Conservation (phyloP, 1,140 invertebrate species). For the Drosophila sulfurigaster region DNA sequence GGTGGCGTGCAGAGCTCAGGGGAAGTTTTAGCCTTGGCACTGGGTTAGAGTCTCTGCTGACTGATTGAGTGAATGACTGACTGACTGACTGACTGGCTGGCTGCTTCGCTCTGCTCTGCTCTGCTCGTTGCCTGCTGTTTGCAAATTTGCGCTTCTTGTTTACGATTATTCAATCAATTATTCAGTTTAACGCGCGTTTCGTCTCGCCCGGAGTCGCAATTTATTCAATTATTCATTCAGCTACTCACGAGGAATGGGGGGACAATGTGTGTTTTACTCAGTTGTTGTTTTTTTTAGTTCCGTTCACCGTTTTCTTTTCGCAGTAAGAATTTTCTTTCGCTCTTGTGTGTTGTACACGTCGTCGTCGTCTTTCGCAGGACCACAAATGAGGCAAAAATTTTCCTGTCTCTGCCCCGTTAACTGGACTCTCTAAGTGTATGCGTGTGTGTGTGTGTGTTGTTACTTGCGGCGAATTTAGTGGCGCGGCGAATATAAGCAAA, state of each 20-base stretch:
- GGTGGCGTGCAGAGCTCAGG: slow-evolving; percentile 21
- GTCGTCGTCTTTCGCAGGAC: slow-evolving; percentile 64
- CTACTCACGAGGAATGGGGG: slow-evolving; percentile 21
- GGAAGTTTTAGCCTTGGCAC: slow-evolving; percentile 40
- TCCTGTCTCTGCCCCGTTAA: slow-evolving; percentile 22
- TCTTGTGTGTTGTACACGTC: slow-evolving; percentile 60
- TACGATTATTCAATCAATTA: slow-evolving; percentile 75
- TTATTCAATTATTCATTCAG: slow-evolving; percentile 56
- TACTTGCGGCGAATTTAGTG: slow-evolving; percentile 64
- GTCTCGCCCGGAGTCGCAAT: slow-evolving; percentile 47
- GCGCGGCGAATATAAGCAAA: slow-evolving; percentile 56
- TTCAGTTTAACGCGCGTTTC: slow-evolving; percentile 57
- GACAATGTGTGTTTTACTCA: slow-evolving; percentile 33
- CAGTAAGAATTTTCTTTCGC: slow-evolving; percentile 37
- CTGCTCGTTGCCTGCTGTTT: slow-evolving; percentile 19
- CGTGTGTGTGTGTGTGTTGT: slow-evolving; percentile 28
- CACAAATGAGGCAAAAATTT: slow-evolving; percentile 65
- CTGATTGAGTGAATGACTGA: slow-evolving; percentile 12
- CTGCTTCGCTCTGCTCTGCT: background rate
- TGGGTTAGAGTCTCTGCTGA: slow-evolving; percentile 18
- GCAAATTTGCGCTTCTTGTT: slow-evolving; percentile 53
- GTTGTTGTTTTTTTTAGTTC: slow-evolving; percentile 31
- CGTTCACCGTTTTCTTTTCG: slow-evolving; percentile 9
- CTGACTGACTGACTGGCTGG: slow-evolving; percentile 10
- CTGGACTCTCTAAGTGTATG: slow-evolving; percentile 6